A percentile compares a stretch with the other conserved stretches of the same genome.
Conservation (phyloP, 1,140 invertebrate species). For the Ceratitis capitata region DNA sequence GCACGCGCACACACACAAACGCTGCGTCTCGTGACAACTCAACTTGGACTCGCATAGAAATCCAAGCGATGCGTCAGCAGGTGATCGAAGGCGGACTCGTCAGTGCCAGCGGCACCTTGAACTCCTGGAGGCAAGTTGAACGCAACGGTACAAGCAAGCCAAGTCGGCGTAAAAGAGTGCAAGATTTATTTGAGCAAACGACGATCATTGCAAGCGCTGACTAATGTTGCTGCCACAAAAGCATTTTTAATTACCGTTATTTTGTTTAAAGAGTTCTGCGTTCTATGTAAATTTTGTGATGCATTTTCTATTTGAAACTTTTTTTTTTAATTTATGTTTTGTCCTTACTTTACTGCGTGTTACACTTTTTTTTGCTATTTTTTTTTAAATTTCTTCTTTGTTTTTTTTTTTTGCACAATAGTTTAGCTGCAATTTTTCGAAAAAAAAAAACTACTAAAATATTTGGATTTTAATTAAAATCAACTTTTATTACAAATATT, state of each 20-base stretch:
- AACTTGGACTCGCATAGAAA: too few relatives aligned
- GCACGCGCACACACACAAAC: neutral
- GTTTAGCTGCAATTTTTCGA: neutral
- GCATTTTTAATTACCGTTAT: neutral
- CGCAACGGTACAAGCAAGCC: neutral
- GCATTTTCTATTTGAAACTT: neutral
- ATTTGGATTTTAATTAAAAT: neutral
- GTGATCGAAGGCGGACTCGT: constrained; percentile 48
- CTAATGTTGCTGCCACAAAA: neutral
- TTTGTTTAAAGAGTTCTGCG: neutral
- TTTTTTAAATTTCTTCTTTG: neutral
- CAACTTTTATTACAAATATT: neutral
- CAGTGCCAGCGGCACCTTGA: neutral
- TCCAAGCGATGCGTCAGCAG: constrained; percentile 61
- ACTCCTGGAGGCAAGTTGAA: constrained; percentile 60
- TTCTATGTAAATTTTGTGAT: neutral
- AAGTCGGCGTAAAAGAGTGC: constrained; percentile 2
- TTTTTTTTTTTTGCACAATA: neutral
- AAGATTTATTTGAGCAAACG: constrained; percentile 30
- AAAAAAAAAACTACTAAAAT: neutral
- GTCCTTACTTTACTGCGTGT: neutral
- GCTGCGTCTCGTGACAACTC: too few relatives aligned
- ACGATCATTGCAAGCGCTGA: neutral
- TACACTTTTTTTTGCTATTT: neutral
- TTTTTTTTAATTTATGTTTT: neutral